A percentile compares a stretch with the other conserved stretches of the same genome.
These are phyloP conservation scores for Tipula vernalis DNA, from an alignment of 2,888 invertebrate species.

Conservation along the genomic window DNA sequence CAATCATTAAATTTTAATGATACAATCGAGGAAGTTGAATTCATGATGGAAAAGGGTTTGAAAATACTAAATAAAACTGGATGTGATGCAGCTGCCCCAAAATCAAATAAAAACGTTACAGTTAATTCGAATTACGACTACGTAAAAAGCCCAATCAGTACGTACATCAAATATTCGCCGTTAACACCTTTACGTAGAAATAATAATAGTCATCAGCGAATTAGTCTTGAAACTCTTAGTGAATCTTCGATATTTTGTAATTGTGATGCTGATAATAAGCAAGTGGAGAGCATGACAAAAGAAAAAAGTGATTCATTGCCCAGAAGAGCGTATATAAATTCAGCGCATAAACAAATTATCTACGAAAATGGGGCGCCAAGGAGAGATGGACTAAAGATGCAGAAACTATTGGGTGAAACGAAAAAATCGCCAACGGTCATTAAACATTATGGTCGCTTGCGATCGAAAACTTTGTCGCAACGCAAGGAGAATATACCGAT, in stretches of 20 bases:
- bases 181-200: neutral
- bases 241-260: neutral
- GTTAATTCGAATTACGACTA: neutral
- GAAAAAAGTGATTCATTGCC: neutral
- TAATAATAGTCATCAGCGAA: neutral
- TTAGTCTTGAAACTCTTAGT: neutral
- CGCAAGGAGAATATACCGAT: neutral
- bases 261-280: neutral
- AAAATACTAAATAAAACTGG: neutral
- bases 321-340: neutral
- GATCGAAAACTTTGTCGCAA: neutral
- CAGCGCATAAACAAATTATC: neutral
- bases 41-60: constrained; percentile 11
- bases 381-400: neutral
- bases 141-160: neutral
- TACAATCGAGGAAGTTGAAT: constrained; percentile 13
- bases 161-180: neutral
- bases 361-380: neutral
- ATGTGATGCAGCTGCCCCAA: neutral
- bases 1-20: constrained; percentile 11
- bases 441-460: neutral
- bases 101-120: neutral
- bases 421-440: neutral
- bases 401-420: neutral
- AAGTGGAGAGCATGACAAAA: neutral